Evolutionary conservation across 2,113 vertebrate genomes (phyloP).

Genomic region (Hemiscyllium ocellatum): DNA sequence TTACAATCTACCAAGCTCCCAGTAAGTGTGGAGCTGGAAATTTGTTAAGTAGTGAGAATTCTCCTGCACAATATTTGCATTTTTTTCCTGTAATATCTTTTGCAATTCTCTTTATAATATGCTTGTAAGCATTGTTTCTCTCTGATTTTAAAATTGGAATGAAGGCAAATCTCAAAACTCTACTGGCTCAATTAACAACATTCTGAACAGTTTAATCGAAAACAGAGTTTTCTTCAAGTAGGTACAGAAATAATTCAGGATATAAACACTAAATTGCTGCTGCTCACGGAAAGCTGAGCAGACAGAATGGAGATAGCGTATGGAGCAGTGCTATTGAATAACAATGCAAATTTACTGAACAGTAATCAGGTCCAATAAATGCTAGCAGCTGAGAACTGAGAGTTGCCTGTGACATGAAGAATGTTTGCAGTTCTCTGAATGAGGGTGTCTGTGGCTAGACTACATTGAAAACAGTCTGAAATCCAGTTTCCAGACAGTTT

Average conservation of each 20-base stretch:
- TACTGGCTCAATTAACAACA: background rate
- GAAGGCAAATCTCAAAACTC: background rate
- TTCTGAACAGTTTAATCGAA: slow-evolving; percentile 16
- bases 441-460: slow-evolving; percentile 3
- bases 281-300: background rate
- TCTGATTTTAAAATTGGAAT: background rate
- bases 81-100: background rate
- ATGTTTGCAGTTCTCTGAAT: background rate
- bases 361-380: slow-evolving; percentile 32
- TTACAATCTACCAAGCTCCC: background rate
- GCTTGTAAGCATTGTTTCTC: background rate
- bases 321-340: background rate
- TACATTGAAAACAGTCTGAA: background rate
- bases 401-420: slow-evolving; percentile 27
- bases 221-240: slow-evolving; percentile 12
- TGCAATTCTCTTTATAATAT: background rate
- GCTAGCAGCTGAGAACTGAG: slow-evolving; percentile 10
- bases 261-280: slow-evolving; percentile 12
- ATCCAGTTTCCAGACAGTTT: slow-evolving; percentile 12
- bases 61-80: background rate
- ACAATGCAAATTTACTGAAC: slow-evolving; percentile 3
- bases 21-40: background rate
- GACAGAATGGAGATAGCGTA: slow-evolving; percentile 18
- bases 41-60: background rate
- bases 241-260: background rate